Percentiles rank a stretch among this genome's conserved stretches.
These are phyloP conservation scores for Rhinogobius similis DNA, from an alignment of 2,113 vertebrate species.

Conservation along the genomic window DNA sequence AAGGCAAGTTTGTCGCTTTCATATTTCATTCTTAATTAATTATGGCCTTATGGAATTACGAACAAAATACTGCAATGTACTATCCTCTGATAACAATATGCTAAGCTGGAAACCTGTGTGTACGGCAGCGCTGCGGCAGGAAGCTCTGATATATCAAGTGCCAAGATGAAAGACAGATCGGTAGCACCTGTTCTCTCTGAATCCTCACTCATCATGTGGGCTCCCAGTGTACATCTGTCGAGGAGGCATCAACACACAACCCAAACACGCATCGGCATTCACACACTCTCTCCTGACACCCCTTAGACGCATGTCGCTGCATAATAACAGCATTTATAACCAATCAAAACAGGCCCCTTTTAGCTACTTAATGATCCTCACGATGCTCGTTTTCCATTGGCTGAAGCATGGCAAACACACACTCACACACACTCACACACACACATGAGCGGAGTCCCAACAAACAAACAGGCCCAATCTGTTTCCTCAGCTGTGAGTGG, in stretches of 20 bases:
- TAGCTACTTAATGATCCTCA: constrained; percentile 66
- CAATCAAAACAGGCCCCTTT: constrained; percentile 53
- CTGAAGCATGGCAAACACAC: constrained; percentile 67
- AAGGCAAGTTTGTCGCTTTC: no score
- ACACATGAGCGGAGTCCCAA: constrained; percentile 50
- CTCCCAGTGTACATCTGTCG: constrained; percentile 45
- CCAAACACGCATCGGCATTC: constrained; percentile 23
- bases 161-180: constrained; percentile 47
- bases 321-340: constrained; percentile 33
- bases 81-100: constrained; percentile 5
- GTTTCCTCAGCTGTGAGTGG: constrained; percentile 70
- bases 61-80: background rate
- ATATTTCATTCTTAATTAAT: no score
- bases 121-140: constrained; percentile 49
- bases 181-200: constrained; percentile 47
- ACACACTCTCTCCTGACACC: constrained; percentile 18
- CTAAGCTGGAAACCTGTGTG: constrained; percentile 30
- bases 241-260: constrained; percentile 36
- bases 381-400: constrained; percentile 68
- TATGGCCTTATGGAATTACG: background rate
- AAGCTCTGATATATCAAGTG: constrained; percentile 44
- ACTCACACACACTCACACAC: no score
- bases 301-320: constrained; percentile 38
- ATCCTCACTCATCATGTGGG: constrained; percentile 46
- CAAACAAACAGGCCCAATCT: constrained; percentile 69